A percentile compares a stretch with the other conserved stretches of the same genome.
Conservation (phyloP, 2,113 vertebrate species). For the Semicossyphus pulcher region DNA sequence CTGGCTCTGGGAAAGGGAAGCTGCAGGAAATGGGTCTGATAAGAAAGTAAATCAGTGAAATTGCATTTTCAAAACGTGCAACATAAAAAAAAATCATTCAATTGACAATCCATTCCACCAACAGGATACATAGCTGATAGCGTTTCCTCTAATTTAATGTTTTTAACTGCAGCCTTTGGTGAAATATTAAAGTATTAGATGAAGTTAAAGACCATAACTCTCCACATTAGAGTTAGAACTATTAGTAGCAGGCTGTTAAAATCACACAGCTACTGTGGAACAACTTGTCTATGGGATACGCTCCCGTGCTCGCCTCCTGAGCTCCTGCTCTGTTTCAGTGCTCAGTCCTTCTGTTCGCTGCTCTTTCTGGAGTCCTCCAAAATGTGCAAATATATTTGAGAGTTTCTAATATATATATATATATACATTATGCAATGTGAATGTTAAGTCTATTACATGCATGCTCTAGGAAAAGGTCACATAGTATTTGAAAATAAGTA, state of each 20-base stretch:
- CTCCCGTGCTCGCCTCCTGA: slow-evolving; percentile 52
- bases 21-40: slow-evolving; percentile 57
- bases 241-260: slow-evolving; percentile 51
- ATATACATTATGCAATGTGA: slow-evolving; percentile 3
- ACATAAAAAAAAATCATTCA: slow-evolving; percentile 46
- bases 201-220: slow-evolving; percentile 46
- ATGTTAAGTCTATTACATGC: slow-evolving; percentile 32
- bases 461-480: slow-evolving; percentile 19
- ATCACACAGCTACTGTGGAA: slow-evolving; percentile 41
- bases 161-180: slow-evolving; percentile 15
- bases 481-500: background rate
- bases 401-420: background rate
- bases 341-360: slow-evolving; percentile 66
- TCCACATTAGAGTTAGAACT: slow-evolving; percentile 31
- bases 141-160: background rate
- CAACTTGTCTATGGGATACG: slow-evolving; percentile 23
- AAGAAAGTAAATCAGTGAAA: slow-evolving; percentile 59
- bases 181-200: slow-evolving; percentile 45
- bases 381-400: slow-evolving; percentile 24
- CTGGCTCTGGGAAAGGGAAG: slow-evolving; percentile 48
- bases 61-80: slow-evolving; percentile 64
- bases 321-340: slow-evolving; percentile 34
- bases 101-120: slow-evolving; percentile 51
- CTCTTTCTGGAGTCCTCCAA: slow-evolving; percentile 69
- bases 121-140: slow-evolving; percentile 5